Percentiles rank a stretch among this genome's conserved stretches.
Conservation (phyloP, 2,797 vertebrate species). For the Bovichtus diacanthus region DNA sequence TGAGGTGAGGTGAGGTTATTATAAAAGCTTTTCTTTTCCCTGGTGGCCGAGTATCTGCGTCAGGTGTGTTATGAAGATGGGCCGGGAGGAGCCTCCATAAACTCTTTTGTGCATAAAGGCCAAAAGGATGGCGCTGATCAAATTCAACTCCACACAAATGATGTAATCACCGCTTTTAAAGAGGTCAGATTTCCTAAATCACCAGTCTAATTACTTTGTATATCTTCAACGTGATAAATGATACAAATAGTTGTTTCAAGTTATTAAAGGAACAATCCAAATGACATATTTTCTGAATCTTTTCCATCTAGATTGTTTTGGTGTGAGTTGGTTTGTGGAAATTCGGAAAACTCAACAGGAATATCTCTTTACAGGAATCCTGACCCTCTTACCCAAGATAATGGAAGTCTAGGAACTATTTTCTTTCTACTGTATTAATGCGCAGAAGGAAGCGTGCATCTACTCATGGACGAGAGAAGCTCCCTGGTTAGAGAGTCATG, state of each 20-base stretch:
- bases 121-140: conserved; percentile 32
- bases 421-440: no score
- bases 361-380: no score
- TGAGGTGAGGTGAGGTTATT: not conserved
- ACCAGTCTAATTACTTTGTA: not conserved
- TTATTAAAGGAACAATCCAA: no score
- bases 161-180: not conserved
- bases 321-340: no score
- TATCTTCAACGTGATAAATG: not conserved
- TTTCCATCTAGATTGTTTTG: no score
- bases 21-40: conserved; percentile 16
- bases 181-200: conserved; percentile 17
- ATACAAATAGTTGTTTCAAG: not conserved
- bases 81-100: conserved; percentile 21
- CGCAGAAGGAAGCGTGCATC: no score
- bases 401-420: no score
- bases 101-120: conserved; percentile 40
- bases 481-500: no score
- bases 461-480: no score
- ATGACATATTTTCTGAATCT: no score
- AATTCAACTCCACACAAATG: conserved; percentile 12
- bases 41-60: conserved; percentile 10
- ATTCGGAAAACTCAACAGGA: no score
- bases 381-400: no score
- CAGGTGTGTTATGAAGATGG: conserved; percentile 44